Evolutionary conservation across 2,888 invertebrate species (phyloP), one percentile per base, ranked within the genome.

Genomic region (Marronus borbonicus): DNA sequence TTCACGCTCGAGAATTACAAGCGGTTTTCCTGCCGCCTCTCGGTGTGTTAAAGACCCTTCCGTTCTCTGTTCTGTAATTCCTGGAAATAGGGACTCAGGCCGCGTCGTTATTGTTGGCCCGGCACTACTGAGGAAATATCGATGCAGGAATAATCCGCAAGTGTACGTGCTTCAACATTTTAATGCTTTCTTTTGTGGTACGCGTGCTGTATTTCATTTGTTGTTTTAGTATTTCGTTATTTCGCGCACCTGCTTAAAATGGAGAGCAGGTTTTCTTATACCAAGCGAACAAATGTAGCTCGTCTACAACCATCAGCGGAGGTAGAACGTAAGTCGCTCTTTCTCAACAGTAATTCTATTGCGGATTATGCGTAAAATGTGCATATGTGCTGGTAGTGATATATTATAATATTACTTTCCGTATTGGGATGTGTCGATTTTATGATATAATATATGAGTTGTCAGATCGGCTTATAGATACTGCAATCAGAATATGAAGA

Each of bases 141-240:
- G 68, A 68, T 68, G 36, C 68, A 24, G 28, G 72, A 44, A 62
- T 74, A 74, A 74, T 60, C 72, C 72, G 44, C 72, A 74, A 74
- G 44, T 62, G 72, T 74, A 74, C 72, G 72, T 74, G 72, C 60
- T 74, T 49, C 60, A 74, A 74, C 62, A 74, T 60, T 49, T 74
- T 74, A 74, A 74, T 74, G 72, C 39, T 74, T 55, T 74, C 60
- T 60, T 60, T 55, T 31, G 55, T 55, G n/a, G 55, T n/a, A 36
- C 55, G 58, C 72, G 24, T 31, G 31, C 28, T 31, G 12, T 20
- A 24, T 62, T 62, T 14, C 62, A 20, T 62, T 28, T 62, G 62
- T 68, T 68, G 50, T 68, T 68, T 50, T 50, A 68, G 68, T 50
- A 24, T 68, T 68, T 68, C 50, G 49, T 68, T 68, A 68, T 68